A percentile compares a stretch with the other conserved stretches of the same genome.
Conservation (phyloP, 53 echinoderm and acorn worm species). For the Zoroaster sp. region DNA sequence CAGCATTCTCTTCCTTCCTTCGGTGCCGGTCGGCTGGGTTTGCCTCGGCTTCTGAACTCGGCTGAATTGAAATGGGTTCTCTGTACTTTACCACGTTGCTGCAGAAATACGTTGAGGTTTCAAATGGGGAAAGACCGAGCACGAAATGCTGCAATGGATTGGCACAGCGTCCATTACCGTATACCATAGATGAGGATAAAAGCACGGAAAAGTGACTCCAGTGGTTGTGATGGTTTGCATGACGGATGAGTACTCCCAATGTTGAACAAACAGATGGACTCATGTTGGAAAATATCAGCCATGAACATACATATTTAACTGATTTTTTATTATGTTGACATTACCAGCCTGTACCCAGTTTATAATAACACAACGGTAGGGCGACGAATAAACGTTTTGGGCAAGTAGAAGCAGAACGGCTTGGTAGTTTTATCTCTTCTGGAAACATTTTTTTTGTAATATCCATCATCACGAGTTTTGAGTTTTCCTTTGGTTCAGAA, state of each 20-base stretch:
- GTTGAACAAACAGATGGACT: neutral
- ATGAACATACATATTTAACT: neutral
- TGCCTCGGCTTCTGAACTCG: slow-evolving; percentile 93
- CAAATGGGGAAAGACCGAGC: slow-evolving; percentile 64
- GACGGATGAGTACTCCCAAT: too few species aligned
- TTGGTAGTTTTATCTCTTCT: neutral
- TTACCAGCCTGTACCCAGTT: too few species aligned
- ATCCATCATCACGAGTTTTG: too few species aligned
- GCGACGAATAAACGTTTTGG: too few species aligned
- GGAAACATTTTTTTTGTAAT: neutral
- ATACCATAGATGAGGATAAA: slow-evolving; percentile 73
- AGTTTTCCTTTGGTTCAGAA: too few species aligned
- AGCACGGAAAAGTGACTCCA: neutral
- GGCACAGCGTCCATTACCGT: slow-evolving; percentile 74
- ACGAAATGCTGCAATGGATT: slow-evolving; percentile 67
- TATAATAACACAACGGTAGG: too few species aligned
- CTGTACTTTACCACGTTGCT: slow-evolving; percentile 83
- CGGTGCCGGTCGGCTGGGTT: slow-evolving; percentile 83
- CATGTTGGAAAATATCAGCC: neutral
- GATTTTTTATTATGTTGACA: neutral
- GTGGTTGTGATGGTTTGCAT: too few species aligned
- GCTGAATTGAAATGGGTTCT: slow-evolving; percentile 80
- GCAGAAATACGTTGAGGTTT: slow-evolving; percentile 73
- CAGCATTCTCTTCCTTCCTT: slow-evolving; percentile 78
- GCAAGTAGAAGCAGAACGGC: neutral